phyloP scores from a whole-genome alignment of 1,140 invertebrate species.

The Diplogasteroides magnus region DNA sequence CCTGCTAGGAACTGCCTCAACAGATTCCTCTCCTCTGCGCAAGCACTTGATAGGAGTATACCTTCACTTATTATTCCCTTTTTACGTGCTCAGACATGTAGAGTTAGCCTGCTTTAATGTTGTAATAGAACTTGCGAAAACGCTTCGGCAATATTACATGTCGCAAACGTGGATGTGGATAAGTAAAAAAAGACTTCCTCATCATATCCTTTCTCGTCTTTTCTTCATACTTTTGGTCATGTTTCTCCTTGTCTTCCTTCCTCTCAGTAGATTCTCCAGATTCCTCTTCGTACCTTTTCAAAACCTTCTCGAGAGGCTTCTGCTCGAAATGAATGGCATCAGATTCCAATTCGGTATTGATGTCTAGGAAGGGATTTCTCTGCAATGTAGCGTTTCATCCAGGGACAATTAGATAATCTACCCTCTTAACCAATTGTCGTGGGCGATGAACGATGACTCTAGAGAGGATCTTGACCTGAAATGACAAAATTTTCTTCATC shows the following conservation, averaged over 20 bases:
- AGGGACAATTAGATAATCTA: background rate
- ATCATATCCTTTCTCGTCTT: background rate
- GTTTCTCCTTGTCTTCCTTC: conserved; percentile 16
- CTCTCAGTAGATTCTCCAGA: background rate
- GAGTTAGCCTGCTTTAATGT: too few species aligned
- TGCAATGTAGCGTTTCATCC: background rate
- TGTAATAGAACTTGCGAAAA: too few species aligned
- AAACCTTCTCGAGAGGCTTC: conserved; percentile 10
- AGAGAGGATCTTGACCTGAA: background rate
- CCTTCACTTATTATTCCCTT: too few species aligned
- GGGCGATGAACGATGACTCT: background rate
- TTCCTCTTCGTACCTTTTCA: background rate
- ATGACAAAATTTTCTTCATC: background rate
- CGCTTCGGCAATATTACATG: too few species aligned
- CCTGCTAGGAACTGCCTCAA: too few species aligned
- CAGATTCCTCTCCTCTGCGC: too few species aligned
- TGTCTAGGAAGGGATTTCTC: conserved; percentile 23
- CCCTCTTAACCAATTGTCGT: background rate
- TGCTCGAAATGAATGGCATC: conserved; percentile 31
- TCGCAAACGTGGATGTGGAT: too few species aligned
- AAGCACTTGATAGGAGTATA: too few species aligned
- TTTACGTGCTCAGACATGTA: too few species aligned
- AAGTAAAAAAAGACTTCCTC: too few species aligned
- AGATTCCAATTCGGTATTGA: conserved; percentile 20
- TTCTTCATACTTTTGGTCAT: too few species aligned